Base-by-base conservation (phyloP, 2,797 vertebrate species). In the Danio kyathit region DNA sequence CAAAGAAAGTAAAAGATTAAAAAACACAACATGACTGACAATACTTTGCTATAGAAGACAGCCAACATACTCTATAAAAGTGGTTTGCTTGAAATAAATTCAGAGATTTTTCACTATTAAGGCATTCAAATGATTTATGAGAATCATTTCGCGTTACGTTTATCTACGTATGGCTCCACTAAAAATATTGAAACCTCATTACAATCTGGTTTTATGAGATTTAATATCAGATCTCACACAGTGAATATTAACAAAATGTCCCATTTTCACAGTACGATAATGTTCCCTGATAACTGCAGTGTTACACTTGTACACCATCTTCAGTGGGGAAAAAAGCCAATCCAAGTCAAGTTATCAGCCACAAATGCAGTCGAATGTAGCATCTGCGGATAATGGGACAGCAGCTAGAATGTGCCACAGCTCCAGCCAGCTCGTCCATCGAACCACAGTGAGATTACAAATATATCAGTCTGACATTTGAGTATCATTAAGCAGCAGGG, bases 381-480 rank as follows among this genome's bases (percentile, higher is more conserved):
- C 46, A 40, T 71, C 60, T 67, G 41, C 48, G 17, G 63, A 64
- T 76, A 80, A 83, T 80, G 17, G 72, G 60, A 17, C 49, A 60
- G 67, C 65, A 80, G 40, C 60, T 52, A 73, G 57, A 73, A 73
- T 64, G 59, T 54, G 60, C 49, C 56, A 64, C 44, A 14, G 60
- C 48, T 80, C 61, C 49, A 75, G 72, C 61, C 72, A 78, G 41
- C 63, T 78, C 38, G 49, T 76, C 67, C 63, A 10, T 60, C 16
- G 10, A 48, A 64, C 49, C 72, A 52, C 59, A 60, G 17, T 46
- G 12, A 82, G 75, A 79, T 82, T 71, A 82, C 57, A 70, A 82
- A 81, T 82, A 69, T 79, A 83, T 38, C 79, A 59, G 56, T 64
- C 29, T 84, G 85, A 82, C 85, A 86, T 86, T 84, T 82, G 43